Conservation (phyloP, 2,888 invertebrate genomes). For the Morpho deidamia region DNA sequence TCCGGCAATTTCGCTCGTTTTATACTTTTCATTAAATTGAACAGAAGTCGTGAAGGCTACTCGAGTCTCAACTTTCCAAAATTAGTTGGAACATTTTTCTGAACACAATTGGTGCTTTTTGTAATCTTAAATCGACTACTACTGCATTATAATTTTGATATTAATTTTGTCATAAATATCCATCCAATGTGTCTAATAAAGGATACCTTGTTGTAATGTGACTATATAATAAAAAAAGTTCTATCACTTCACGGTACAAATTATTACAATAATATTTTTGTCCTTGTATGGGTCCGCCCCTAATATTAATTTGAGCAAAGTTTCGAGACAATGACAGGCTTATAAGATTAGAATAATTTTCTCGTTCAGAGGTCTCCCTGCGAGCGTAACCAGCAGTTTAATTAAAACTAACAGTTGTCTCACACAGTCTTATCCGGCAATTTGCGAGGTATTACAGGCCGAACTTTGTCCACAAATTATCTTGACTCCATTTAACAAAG, state of each 20-base stretch:
- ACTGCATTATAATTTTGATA: no score
- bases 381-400: slow-evolving; percentile 74
- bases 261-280: no score
- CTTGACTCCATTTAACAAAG: slow-evolving; percentile 74
- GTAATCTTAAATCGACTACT: not conserved
- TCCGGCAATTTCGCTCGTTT: slow-evolving; percentile 50
- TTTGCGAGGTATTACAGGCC: slow-evolving; percentile 77
- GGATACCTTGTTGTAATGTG: no score
- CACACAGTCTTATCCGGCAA: slow-evolving; percentile 77
- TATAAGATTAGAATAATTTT: slow-evolving; percentile 78
- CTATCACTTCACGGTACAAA: no score
- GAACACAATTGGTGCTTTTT: slow-evolving; percentile 4
- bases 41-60: slow-evolving; percentile 41
- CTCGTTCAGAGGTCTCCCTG: slow-evolving; percentile 69
- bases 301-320: slow-evolving; percentile 47
- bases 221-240: no score
- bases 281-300: not conserved
- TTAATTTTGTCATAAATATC: no score
- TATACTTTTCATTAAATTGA: slow-evolving; percentile 69
- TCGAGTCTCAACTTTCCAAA: slow-evolving; percentile 40
- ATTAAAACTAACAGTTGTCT: slow-evolving; percentile 79
- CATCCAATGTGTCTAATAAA: no score
- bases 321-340: slow-evolving; percentile 66
- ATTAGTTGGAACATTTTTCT: slow-evolving; percentile 33
- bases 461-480: slow-evolving; percentile 77